Evolutionary conservation across 1,140 invertebrate genomes (phyloP).

Genomic region (Trichoplusia ni): DNA sequence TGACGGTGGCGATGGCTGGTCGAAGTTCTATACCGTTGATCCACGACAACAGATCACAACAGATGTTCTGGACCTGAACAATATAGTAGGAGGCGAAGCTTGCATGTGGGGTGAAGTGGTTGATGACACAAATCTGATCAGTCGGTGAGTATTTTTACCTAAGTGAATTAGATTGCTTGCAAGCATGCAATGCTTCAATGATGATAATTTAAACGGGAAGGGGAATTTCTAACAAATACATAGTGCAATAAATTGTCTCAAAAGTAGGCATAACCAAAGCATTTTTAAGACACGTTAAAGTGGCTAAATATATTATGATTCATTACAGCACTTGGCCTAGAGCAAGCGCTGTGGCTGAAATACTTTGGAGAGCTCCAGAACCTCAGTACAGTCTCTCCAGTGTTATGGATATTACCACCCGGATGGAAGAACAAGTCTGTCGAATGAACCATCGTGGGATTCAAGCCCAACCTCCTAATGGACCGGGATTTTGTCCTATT

Average conservation of each 20-base stretch:
- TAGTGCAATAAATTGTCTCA: no score
- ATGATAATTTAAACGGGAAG: no score
- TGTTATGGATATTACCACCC: constrained; percentile 57
- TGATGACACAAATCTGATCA: constrained; percentile 83
- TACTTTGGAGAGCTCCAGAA: constrained; percentile 53
- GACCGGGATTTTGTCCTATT: constrained; percentile 83
- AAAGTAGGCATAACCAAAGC: no score
- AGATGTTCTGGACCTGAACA: constrained; percentile 59
- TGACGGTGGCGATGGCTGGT: constrained; percentile 88
- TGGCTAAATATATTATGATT: background rate
- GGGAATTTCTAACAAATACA: no score
- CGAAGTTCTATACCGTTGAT: constrained; percentile 89
- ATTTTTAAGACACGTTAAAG: background rate
- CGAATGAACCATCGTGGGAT: constrained; percentile 88
- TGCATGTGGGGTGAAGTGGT: constrained; percentile 96
- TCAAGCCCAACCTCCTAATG: constrained; percentile 85
- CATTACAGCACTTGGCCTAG: constrained; percentile 87
- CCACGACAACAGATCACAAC: constrained; percentile 83
- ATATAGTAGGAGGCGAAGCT: constrained; percentile 92
- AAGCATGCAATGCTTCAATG: background rate
- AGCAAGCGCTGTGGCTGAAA: constrained; percentile 90
- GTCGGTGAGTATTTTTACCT: constrained; percentile 48
- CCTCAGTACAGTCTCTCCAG: background rate
- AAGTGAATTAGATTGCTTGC: background rate
- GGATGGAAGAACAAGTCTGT: constrained; percentile 91